Evolutionary conservation across 2,888 invertebrate species (phyloP).

Genomic region (Chrysomela aeneicollis): DNA sequence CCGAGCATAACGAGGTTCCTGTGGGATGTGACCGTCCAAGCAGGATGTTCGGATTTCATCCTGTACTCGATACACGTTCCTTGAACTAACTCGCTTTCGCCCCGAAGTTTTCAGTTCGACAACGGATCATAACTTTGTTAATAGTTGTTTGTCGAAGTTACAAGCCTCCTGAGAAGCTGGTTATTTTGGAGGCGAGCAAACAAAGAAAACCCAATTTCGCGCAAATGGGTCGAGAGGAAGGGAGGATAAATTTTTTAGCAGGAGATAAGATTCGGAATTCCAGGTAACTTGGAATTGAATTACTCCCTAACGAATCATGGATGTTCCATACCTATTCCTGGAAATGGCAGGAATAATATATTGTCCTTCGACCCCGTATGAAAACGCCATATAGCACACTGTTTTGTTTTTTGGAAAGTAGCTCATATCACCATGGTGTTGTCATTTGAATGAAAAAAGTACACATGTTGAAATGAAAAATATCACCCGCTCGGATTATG

Average conservation of each 20-base stretch:
- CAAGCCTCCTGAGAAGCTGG: background rate
- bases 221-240: background rate
- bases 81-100: conserved; percentile 20
- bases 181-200: background rate
- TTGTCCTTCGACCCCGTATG: too few relatives aligned
- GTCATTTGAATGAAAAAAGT: too few relatives aligned
- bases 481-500: too few relatives aligned
- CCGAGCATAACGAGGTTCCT: background rate
- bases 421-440: too few relatives aligned
- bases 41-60: background rate
- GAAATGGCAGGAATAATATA: too few relatives aligned
- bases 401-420: too few relatives aligned
- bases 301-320: too few relatives aligned
- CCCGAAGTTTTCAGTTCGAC: conserved; percentile 22
- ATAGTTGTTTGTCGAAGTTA: conserved; percentile 35
- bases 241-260: background rate
- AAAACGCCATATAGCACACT: too few relatives aligned
- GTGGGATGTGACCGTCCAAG: background rate
- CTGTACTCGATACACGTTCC: conserved; percentile 38
- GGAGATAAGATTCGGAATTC: background rate
- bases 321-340: too few relatives aligned
- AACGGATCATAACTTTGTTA: conserved; percentile 43
- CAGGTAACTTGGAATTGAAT: background rate
- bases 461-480: too few relatives aligned
- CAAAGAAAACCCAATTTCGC: background rate